These are phyloP conservation scores for Chymomyza procnemis DNA, from an alignment of 2,888 invertebrate species.

Conservation along the genomic window DNA sequence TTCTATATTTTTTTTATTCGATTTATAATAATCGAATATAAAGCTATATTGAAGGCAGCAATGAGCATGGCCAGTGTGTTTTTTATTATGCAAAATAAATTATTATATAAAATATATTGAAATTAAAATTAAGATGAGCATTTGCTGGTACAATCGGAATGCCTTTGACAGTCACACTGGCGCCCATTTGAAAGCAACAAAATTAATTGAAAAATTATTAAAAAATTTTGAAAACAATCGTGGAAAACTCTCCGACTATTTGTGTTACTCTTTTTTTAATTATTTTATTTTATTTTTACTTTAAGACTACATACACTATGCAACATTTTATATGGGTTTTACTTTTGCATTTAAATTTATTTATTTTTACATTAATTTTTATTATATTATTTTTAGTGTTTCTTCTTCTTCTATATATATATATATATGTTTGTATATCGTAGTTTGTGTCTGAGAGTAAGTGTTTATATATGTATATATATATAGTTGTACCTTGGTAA, in stretches of 20 bases:
- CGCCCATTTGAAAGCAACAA: neutral
- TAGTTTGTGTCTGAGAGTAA: constrained; percentile 17
- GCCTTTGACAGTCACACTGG: neutral
- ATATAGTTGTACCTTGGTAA: constrained; percentile 35
- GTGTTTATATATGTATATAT: constrained; percentile 25
- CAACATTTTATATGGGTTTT: neutral
- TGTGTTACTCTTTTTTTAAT: no score
- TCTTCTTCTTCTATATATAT: constrained; percentile 9
- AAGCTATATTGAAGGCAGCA: constrained; percentile 33
- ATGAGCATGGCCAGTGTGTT: constrained; percentile 21
- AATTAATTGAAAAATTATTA: neutral
- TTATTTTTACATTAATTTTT: neutral
- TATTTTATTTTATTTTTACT: constrained; percentile 7
- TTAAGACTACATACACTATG: neutral
- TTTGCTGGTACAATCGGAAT: neutral
- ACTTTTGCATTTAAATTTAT: no score
- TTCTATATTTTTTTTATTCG: constrained; percentile 5
- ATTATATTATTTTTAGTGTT: neutral
- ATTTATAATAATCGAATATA: constrained; percentile 17
- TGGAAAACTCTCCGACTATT: constrained; percentile 44
- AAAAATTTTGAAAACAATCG: constrained; percentile 21
- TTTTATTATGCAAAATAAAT: neutral
- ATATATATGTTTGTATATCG: constrained; percentile 28
- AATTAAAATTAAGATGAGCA: neutral
- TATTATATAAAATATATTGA: neutral